Base-by-base conservation (phyloP, 2,113 vertebrate genomes). In the Dendrocopos noguchii region DNA sequence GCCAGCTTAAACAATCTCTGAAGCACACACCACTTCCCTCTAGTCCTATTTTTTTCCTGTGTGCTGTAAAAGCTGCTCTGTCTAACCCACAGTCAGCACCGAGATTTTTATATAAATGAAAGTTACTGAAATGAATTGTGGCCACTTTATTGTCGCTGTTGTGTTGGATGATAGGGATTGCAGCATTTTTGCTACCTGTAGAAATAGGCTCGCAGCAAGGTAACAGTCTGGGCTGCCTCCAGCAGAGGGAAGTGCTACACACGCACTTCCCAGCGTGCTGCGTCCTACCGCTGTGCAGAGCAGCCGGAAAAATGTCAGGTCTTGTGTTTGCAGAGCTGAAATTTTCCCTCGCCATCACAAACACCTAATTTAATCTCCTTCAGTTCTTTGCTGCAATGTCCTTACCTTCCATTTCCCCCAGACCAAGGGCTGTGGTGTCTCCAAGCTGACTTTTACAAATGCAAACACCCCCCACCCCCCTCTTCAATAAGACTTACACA, bases 161-260 rank as follows among this genome's bases (percentile, higher is more conserved):
- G 87, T 47, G 47, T 44, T 17, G 55, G 76, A 46, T 70, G 53
- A 46, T 20, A 67, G 78, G n/a, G 29, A 31, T 53, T 74, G 55
- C 25, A 94, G 90, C 5, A 22, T 64, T 93, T 93, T 70, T 0
- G 2, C 52, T 52, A 27, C n/a, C 42, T 53, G 4, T 0, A 74
- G 86, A 78, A 88, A 70, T 44, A 55, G 1, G 15, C 34, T 70
- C 5, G 12, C 42, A 90, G 50, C 50, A 80, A 90, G 80, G 94
- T 91, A 94, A 95, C 92, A 91, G 79, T 95, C 70, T 89, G 84
- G 81, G 94, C 90, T 95, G 94, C 84, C 88, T 97, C 96, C 95
- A 92, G 96, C 91, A 97, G 94, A 94, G 95, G 96, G 95, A 94
- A 93, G 92, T 71, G 91, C 84, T 72, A 80, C 86, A 55, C 93